These are phyloP conservation scores for Cydia strobilella DNA, from an alignment of 1,140 invertebrate genomes.

Conservation along the genomic window DNA sequence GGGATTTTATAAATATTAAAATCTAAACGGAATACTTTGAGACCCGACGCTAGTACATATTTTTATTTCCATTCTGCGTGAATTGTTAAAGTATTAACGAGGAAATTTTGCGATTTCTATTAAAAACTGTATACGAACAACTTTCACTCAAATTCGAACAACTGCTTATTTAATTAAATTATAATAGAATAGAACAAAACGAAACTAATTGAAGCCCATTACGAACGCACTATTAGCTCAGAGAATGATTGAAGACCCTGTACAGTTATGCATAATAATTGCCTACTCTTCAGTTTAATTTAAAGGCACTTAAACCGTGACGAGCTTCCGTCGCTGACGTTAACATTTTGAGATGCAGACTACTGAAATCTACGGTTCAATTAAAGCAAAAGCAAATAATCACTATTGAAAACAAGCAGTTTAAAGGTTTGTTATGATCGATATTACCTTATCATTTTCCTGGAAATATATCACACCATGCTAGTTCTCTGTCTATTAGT, in stretches of 20 bases:
- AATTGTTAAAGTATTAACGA: neutral
- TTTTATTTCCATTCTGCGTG: constrained; percentile 41
- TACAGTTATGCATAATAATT: constrained; percentile 66
- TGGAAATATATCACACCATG: too few species aligned
- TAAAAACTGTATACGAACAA: neutral
- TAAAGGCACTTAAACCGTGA: constrained; percentile 54
- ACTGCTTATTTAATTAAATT: constrained; percentile 8
- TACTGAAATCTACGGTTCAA: neutral
- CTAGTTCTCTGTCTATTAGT: too few species aligned
- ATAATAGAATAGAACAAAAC: constrained; percentile 11
- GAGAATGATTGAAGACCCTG: constrained; percentile 45
- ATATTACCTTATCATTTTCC: too few species aligned
- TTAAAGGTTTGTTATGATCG: too few species aligned
- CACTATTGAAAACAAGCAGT: too few species aligned
- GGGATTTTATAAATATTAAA: constrained; percentile 69
- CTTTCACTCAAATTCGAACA: neutral
- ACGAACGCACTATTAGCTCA: constrained; percentile 50
- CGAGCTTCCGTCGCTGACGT: constrained; percentile 36
- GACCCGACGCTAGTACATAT: constrained; percentile 51
- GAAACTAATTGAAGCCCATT: constrained; percentile 50
- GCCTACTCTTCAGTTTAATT: constrained; percentile 59
- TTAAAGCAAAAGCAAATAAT: constrained; percentile 30
- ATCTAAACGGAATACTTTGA: constrained; percentile 55
- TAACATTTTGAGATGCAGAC: constrained; percentile 1
- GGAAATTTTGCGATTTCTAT: constrained; percentile 37